Base-by-base conservation (phyloP, 1,140 invertebrate species). In the Dendroctonus valens region DNA sequence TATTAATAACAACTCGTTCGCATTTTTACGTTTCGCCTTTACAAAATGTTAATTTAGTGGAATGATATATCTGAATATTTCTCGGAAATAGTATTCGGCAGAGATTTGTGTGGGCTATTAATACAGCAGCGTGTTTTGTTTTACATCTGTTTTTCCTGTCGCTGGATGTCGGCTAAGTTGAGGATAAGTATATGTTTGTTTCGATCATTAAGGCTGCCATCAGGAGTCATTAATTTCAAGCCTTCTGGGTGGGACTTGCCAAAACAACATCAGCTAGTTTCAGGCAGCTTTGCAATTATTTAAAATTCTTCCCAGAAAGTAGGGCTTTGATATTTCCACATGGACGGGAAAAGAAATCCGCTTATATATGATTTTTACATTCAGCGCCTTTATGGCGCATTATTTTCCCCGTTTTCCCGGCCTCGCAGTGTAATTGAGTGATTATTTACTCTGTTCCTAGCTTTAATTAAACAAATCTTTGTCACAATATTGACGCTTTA, bases 401-500 rank as follows among this genome's bases (percentile, higher is more conserved):
- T 52, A 52, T 52, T 52, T 52, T 26, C 50, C 37, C 50, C 50
- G 15, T 52, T 52, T 52, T 52, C 14, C 50, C 50, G 50, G 50
- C 50, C 62, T 57, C 49, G 58, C 64, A 15, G 54, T 40, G 57
- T 59, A 65, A 65, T 51, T 59, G 64, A 59, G 54, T 59, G 55
- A 65, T 65, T 65, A 65, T 65, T 65, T 65, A 46, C 57, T 50
- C 64, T 49, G 55, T 59, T 59, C 55, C 42, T 59, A 44, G 54
- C 53, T 59, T 65, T 65, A 65, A 65, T 65, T 65, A 65, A 57
- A 44, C 64, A 65, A 65, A 58, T 65, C 64, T 52, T 65, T 65
- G 64, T 65, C 64, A 65, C 64, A 65, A 65, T 65, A 65, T 65
- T 65, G 64, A 65, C 64, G 64, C 64, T 59, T 41, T 57, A 65